Evolutionary conservation across 1,140 invertebrate species (phyloP).

Genomic region (Drosophila lowei): DNA sequence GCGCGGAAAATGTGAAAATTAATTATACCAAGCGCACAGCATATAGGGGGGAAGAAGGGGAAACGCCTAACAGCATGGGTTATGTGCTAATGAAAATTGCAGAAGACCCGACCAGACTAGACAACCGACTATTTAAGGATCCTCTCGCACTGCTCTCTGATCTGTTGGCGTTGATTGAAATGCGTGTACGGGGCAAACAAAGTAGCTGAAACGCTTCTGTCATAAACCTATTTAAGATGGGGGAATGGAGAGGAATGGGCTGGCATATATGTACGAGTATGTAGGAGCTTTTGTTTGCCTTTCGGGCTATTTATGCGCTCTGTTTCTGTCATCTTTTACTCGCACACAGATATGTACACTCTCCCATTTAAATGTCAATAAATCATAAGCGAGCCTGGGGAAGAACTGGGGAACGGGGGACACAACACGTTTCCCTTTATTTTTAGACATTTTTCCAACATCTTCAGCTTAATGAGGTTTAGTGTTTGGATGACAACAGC

Average conservation of each 20-base stretch:
- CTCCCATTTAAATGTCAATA: slow-evolving; percentile 67
- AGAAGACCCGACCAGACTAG: slow-evolving; percentile 17
- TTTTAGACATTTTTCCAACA: slow-evolving; percentile 54
- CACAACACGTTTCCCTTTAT: slow-evolving; percentile 33
- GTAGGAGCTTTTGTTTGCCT: slow-evolving; percentile 13
- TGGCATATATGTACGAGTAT: background rate
- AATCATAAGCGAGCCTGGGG: slow-evolving; percentile 58
- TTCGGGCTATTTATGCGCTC: slow-evolving; percentile 46
- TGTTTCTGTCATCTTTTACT: slow-evolving; percentile 45
- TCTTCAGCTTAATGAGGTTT: slow-evolving; percentile 64
- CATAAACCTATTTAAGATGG: slow-evolving; percentile 38
- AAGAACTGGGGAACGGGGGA: slow-evolving; percentile 1
- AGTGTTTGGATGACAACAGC: slow-evolving; percentile 63
- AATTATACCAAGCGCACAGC: slow-evolving; percentile 60
- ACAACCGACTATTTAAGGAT: slow-evolving; percentile 53
- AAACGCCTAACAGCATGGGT: slow-evolving; percentile 32
- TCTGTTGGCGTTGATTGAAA: slow-evolving; percentile 48
- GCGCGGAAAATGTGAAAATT: slow-evolving; percentile 67
- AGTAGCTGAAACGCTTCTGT: slow-evolving; percentile 26
- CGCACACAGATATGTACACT: slow-evolving; percentile 38
- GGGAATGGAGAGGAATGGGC: background rate
- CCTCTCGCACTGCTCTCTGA: slow-evolving; percentile 25
- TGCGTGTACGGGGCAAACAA: slow-evolving; percentile 18
- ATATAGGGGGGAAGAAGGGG: background rate
- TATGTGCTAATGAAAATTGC: slow-evolving; percentile 29